Evolutionary conservation across 2,797 vertebrate genomes (phyloP).

Genomic region (Enteromius treurensis): DNA sequence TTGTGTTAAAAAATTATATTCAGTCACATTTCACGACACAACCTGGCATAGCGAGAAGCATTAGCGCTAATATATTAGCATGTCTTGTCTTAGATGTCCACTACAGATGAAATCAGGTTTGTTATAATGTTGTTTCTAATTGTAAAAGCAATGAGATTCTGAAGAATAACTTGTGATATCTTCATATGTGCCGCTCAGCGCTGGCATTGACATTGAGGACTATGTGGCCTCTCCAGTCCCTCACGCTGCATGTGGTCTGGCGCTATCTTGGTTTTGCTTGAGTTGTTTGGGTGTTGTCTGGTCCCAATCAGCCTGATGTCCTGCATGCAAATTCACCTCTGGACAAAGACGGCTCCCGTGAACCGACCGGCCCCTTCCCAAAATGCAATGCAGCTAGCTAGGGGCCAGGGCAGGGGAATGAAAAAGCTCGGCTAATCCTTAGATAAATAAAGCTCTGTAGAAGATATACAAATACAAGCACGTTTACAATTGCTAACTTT

Average conservation of each 20-base stretch:
- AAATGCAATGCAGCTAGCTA: constrained; percentile 68
- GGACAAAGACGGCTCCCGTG: constrained; percentile 77
- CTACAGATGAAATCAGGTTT: neutral
- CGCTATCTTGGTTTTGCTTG: constrained; percentile 30
- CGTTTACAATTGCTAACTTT: constrained; percentile 62
- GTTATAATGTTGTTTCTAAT: neutral
- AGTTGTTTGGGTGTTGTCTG: constrained; percentile 71
- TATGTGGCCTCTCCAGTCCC: constrained; percentile 24
- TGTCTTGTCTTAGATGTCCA: neutral
- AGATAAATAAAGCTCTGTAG: constrained; percentile 76
- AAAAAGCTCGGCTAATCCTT: constrained; percentile 81
- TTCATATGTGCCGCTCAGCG: neutral
- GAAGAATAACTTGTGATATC: constrained; percentile 2
- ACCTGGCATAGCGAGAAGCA: neutral
- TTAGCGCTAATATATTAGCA: neutral
- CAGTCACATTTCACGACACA: neutral
- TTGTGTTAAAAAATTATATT: neutral
- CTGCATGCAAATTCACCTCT: constrained; percentile 73
- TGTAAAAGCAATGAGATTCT: neutral
- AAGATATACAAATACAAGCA: constrained; percentile 51
- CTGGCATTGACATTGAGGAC: constrained; percentile 23
- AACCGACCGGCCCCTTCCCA: constrained; percentile 79
- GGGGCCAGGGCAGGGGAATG: constrained; percentile 70
- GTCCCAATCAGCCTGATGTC: constrained; percentile 40
- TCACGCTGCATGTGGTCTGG: neutral